Evolutionary conservation across 2,113 vertebrate species (phyloP).

Genomic region (Pungitius pungitius): DNA sequence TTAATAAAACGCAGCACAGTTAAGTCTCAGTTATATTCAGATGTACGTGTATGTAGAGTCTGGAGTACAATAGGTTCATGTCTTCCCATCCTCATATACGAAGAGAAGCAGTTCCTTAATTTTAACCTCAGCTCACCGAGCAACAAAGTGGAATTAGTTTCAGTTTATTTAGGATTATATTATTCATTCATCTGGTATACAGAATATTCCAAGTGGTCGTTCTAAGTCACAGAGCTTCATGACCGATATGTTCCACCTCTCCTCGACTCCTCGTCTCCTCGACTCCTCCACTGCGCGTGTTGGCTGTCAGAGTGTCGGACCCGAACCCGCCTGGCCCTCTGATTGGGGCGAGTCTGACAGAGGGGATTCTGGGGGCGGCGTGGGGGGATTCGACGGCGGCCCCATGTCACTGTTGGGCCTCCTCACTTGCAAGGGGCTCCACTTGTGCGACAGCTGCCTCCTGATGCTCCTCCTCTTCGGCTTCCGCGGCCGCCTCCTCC

Average conservation of each 20-base stretch:
- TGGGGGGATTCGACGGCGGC: slow-evolving; percentile 78
- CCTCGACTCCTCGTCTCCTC: background rate
- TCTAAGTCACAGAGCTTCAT: background rate
- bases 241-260: background rate
- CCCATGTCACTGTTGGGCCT: slow-evolving; percentile 66
- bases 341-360: slow-evolving; percentile 30
- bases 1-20: background rate
- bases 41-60: background rate
- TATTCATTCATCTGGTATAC: background rate
- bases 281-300: background rate
- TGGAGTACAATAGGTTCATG: background rate
- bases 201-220: background rate
- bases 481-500: slow-evolving; percentile 59
- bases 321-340: slow-evolving; percentile 29
- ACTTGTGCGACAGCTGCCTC: slow-evolving; percentile 61
- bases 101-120: background rate
- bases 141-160: slow-evolving; percentile 3
- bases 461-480: slow-evolving; percentile 74
- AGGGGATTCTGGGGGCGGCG: slow-evolving; percentile 73
- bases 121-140: background rate
- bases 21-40: background rate
- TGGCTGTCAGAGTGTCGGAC: slow-evolving; percentile 41
- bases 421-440: slow-evolving; percentile 44
- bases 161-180: background rate
- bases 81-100: background rate